These are phyloP conservation scores for Mamestra configurata DNA, from an alignment of 1,140 invertebrate genomes.

Conservation along the genomic window DNA sequence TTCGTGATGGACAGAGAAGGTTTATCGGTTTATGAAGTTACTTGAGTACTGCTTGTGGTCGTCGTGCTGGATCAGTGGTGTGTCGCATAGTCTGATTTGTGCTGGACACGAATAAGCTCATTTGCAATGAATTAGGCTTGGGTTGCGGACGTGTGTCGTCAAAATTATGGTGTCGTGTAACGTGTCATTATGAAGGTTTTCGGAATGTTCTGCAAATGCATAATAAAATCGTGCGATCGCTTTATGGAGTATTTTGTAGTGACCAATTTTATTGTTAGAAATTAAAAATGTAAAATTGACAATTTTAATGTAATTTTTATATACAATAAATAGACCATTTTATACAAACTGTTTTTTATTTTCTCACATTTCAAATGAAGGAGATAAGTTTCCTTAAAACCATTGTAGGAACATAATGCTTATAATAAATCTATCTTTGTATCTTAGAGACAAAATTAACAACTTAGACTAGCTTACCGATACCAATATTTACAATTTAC, in stretches of 20 bases:
- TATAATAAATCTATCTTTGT: constrained; percentile 29
- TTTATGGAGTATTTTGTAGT: constrained; percentile 86
- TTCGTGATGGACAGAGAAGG: constrained; percentile 21
- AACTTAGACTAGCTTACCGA: constrained; percentile 43
- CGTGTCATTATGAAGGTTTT: constrained; percentile 50
- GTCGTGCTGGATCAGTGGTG: constrained; percentile 30
- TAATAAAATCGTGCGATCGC: constrained; percentile 79
- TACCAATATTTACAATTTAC: constrained; percentile 73
- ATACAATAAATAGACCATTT: constrained; percentile 87
- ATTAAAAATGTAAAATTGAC: constrained; percentile 85
- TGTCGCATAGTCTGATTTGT: constrained; percentile 43
- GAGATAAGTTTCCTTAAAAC: constrained; percentile 45
- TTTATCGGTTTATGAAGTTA: constrained; percentile 30
- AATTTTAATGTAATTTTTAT: constrained; percentile 88
- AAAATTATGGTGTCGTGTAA: constrained; percentile 44
- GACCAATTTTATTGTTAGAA: constrained; percentile 87
- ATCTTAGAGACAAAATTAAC: constrained; percentile 50
- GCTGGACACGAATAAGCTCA: constrained; percentile 41
- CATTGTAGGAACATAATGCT: constrained; percentile 58
- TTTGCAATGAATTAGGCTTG: constrained; percentile 31
- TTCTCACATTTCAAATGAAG: constrained; percentile 54
- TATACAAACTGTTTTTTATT: constrained; percentile 79
- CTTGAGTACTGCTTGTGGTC: constrained; percentile 6
- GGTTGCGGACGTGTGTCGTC: constrained; percentile 26
- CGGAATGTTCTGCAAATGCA: constrained; percentile 76